Evolutionary conservation across 2,113 vertebrate genomes (phyloP), one percentile per base, ranked within the genome.

Genomic region (Triplophysa siluroides): DNA sequence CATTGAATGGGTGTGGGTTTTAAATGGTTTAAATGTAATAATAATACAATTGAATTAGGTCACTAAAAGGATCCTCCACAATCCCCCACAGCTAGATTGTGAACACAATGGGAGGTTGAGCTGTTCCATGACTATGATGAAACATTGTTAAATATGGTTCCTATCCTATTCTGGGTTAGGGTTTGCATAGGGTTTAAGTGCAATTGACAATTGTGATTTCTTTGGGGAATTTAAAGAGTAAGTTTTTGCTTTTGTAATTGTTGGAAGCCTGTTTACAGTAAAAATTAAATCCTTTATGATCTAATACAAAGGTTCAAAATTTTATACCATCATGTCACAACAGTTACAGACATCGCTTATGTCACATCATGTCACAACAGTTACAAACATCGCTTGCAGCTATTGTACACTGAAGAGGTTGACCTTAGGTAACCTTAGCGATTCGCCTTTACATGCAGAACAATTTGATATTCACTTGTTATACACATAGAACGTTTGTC

Each of bases 11-110:
- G 67, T 75, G 78, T 70, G 80, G 85, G 76, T 78, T 84, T 41
- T 78, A 66, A 82, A 87, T 83, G 23, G 21, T 60, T 83, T 52
- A 52, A 52, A 52, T 52, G 14, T 81, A 89, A 88, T 85, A 75
- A 72, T 87, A 83, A 86, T 61, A 63, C 70, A 80, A 87, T 86
- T 74, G 62, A 85, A 76, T 88, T 71, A 86, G 65, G 70, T 73
- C 72, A 64, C 76, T 67, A 73, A 54, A 29, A 61, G 77, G 78
- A 69, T 83, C 79, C 79, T 19, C 1, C 43, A 24, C 76, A 58
- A 84, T 87, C 68, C 74, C 65, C 45, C 11, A 52, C 45, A 60
- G 78, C 13, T 71, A 70, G 80, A 50, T 5, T 66, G 29, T 65
- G 56, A 19, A 64, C 45, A 82, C 65, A 61, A 38, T 56, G 74